Conservation (phyloP, 1,140 invertebrate species). For the Proctacanthus coquilletti region DNA sequence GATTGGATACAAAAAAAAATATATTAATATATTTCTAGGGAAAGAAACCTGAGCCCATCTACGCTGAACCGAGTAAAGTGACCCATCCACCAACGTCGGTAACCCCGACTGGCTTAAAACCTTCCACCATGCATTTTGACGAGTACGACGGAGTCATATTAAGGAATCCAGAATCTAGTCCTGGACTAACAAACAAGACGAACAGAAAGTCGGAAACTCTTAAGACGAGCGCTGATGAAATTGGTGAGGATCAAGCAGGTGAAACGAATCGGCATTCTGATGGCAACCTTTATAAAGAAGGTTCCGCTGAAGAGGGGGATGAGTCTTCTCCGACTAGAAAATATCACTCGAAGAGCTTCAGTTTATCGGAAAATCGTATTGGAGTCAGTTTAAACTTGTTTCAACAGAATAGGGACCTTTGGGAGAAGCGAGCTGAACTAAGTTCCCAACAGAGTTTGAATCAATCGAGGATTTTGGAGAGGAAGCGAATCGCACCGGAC, state of each 20-base stretch:
- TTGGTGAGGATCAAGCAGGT: not conserved
- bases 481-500: conserved; percentile 39
- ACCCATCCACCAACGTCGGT: conserved; percentile 22
- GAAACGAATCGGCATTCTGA: conserved; percentile 4
- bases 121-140: not conserved
- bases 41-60: conserved; percentile 7
- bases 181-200: not conserved
- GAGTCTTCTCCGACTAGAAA: conserved; percentile 4
- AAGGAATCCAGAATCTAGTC: not conserved
- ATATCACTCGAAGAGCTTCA: conserved; percentile 34
- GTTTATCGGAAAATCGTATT: conserved; percentile 24
- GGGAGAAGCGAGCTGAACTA: conserved; percentile 37
- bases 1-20: not conserved
- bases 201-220: not conserved
- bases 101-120: conserved; percentile 10
- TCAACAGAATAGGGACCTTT: conserved; percentile 37
- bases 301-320: not conserved
- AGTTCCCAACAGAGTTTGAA: conserved; percentile 1
- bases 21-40: not conserved
- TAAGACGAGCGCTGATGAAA: not conserved
- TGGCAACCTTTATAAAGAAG: not conserved
- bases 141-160: conserved; percentile 3
- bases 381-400: conserved; percentile 17
- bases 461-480: conserved; percentile 3
- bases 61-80: conserved; percentile 11